phyloP scores from a whole-genome alignment of 2,113 vertebrate genomes.

The Aplodontia rufa region DNA sequence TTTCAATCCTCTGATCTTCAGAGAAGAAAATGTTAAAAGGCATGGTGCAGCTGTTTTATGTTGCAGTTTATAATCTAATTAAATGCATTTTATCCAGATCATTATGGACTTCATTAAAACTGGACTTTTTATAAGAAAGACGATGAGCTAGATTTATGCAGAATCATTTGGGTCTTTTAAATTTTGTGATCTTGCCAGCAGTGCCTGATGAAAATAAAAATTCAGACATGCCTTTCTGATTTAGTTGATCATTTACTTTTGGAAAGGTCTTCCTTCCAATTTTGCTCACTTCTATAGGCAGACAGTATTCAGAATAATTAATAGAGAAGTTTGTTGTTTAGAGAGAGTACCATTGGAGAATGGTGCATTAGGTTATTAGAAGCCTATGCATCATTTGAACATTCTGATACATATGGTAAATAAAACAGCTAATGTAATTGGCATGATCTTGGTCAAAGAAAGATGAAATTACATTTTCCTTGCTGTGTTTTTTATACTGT shows the following conservation, averaged over 20 bases:
- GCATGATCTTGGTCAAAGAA: constrained; percentile 50
- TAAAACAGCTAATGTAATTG: constrained; percentile 48
- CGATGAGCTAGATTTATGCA: constrained; percentile 62
- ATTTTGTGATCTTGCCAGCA: constrained; percentile 64
- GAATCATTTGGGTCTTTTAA: constrained; percentile 67
- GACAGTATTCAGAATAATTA: constrained; percentile 54
- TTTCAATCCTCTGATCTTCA: constrained; percentile 68
- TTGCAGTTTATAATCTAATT: constrained; percentile 77
- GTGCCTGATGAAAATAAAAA: background rate
- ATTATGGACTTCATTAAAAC: constrained; percentile 74
- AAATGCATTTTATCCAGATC: constrained; percentile 71
- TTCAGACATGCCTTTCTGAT: background rate
- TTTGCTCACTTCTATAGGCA: constrained; percentile 34
- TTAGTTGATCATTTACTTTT: constrained; percentile 58
- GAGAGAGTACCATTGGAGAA: constrained; percentile 4
- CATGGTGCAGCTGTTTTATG: constrained; percentile 68
- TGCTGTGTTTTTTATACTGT: background rate
- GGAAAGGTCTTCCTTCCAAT: constrained; percentile 41
- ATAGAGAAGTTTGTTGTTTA: constrained; percentile 31
- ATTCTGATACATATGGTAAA: constrained; percentile 14
- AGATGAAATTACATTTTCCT: constrained; percentile 57
- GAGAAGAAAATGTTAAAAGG: constrained; percentile 71
- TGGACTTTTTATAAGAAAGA: constrained; percentile 54
- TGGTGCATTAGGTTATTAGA: background rate
- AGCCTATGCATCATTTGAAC: background rate